phyloP scores from a whole-genome alignment of 37 sponge, comb jelly and placozoan species.

The Eunapius fragilis region DNA sequence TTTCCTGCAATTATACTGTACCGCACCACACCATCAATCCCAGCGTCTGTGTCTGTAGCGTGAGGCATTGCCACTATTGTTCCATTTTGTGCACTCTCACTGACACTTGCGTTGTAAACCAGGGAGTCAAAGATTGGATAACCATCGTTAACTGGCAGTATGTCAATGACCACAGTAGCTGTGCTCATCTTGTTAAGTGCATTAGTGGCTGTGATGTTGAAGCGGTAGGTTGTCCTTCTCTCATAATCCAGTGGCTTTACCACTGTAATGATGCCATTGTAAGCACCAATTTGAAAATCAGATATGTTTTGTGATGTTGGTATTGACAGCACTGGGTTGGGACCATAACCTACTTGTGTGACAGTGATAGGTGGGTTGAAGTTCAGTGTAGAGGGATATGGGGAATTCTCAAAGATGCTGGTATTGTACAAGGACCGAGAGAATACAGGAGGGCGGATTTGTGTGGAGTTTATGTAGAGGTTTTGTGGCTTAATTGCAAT shows the following conservation, averaged over 20 bases:
- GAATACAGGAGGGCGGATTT: conserved; percentile 66
- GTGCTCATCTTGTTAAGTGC: conserved; percentile 8
- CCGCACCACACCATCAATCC: conserved; percentile 31
- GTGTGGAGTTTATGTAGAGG: conserved; percentile 19
- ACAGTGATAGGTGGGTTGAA: conserved; percentile 29
- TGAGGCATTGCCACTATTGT: conserved; percentile 25
- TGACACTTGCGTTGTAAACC: conserved; percentile 32
- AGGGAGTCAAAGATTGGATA: conserved; percentile 44
- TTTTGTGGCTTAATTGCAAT: not conserved
- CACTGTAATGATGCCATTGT: conserved; percentile 40
- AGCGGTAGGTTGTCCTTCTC: conserved; percentile 10
- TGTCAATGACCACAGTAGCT: conserved; percentile 31
- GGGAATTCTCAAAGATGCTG: conserved; percentile 35
- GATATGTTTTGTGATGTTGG: conserved; percentile 6
- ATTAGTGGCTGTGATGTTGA: conserved; percentile 38
- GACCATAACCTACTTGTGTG: conserved; percentile 53
- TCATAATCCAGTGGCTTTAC: conserved; percentile 50
- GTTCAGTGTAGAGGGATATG: conserved; percentile 6
- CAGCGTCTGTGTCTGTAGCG: conserved; percentile 61
- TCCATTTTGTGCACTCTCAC: conserved; percentile 41
- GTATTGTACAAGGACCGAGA: conserved; percentile 12
- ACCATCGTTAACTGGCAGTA: conserved; percentile 74
- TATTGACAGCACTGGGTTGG: conserved; percentile 41
- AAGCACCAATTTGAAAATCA: conserved; percentile 19
- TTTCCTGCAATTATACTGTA: conserved; percentile 51